Base-by-base conservation (phyloP, 2,797 vertebrate species). In the Characodon lateralis region DNA sequence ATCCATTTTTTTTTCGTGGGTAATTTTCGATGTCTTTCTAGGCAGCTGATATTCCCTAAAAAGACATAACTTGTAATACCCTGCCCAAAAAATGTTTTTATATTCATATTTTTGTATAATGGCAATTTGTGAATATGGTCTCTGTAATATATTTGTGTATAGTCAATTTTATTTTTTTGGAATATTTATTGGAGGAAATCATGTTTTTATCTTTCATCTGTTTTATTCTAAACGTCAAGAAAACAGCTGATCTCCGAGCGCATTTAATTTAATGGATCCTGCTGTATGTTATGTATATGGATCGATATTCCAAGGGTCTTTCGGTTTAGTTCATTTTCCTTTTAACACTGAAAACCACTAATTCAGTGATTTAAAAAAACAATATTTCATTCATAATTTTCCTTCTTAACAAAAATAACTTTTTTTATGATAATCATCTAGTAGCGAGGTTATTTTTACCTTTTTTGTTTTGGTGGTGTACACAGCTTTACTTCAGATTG, bases 151-250 rank as follows among this genome's bases (percentile, higher is more conserved):
- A 89, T 82, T 26, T 78, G 24, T 90, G 89, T 92, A 92, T 72
- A 93, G 88, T 39, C 20, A 76, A 72, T 16, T 66, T 53, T 18
- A 16, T 71, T 63, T 86, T 85, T 83, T 77, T 75, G 12, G 14
- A 65, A 6, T 94, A 93, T 93, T 93, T 94, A 94, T 94, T 93
- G 88, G 82, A 82, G 1, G 4, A n/a, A 41, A 79, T 48, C 73
- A 24, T n/a, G 84, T 86, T 80, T 82, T 76, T 69, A 82, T 16
- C 20, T 66, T 68, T 3, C 43, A 51, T 63, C 10, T 48, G 5
- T 43, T 76, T 28, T 77, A 28, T 73, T 79, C 24, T 26, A 51
- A 66, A n/a, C 74, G 20, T 70, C 85, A 56, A 87, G 70, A 83
- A 71, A 68, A 10, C 16, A 20, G 73, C 28, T 24, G 13, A 51